These are phyloP conservation scores for Equus przewalskii DNA, from an alignment of 2,113 vertebrate genomes.

Conservation along the genomic window DNA sequence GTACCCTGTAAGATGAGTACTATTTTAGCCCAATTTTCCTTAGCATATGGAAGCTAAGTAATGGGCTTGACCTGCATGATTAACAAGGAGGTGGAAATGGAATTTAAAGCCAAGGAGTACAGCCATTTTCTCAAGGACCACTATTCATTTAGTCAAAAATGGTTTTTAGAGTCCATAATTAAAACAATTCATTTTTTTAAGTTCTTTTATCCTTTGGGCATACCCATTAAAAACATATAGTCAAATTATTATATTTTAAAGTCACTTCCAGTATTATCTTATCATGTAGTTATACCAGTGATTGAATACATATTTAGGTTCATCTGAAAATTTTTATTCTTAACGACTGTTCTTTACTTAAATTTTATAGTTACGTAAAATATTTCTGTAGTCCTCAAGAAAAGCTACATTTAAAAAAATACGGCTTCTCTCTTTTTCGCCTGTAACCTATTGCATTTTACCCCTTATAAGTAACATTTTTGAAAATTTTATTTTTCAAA, in stretches of 20 bases:
- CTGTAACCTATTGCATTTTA: neutral
- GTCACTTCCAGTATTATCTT: neutral
- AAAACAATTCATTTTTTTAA: neutral
- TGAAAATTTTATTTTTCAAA: neutral
- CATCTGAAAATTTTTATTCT: neutral
- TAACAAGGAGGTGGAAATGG: neutral
- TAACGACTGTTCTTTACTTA: neutral
- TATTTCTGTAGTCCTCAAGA: neutral
- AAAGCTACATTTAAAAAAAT: neutral
- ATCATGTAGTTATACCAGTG: neutral
- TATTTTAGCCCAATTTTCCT: neutral
- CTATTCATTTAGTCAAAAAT: neutral
- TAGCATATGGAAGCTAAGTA: neutral
- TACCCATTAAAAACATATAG: neutral
- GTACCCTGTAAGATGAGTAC: neutral
- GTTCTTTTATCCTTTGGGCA: neutral
- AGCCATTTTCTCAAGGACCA: neutral
- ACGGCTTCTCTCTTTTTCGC: neutral
- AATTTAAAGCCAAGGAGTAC: neutral
- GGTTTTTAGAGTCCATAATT: neutral
- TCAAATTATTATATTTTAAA: neutral
- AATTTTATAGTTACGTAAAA: neutral
- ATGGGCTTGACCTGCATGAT: neutral
- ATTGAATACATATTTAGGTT: neutral
- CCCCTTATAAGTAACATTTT: neutral